These are phyloP conservation scores for Alitta virens DNA, from an alignment of 2,888 invertebrate genomes.

Conservation along the genomic window DNA sequence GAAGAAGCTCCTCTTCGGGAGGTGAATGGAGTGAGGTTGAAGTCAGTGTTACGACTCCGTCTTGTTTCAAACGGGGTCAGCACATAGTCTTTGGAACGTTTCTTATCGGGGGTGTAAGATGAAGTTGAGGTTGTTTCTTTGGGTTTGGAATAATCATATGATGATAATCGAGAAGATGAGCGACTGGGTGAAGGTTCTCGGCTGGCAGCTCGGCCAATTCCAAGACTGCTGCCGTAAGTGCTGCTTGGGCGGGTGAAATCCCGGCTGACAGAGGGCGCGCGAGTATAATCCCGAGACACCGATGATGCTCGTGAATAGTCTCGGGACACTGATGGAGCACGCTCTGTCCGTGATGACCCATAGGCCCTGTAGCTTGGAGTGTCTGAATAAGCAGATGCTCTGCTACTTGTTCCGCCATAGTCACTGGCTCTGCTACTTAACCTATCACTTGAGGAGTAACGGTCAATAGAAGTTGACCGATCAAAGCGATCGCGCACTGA, in stretches of 20 bases:
- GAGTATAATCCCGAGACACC: background rate
- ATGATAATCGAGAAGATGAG: constrained; percentile 6
- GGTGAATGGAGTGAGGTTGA: constrained; percentile 27
- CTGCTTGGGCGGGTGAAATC: background rate
- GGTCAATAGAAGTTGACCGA: constrained; percentile 2
- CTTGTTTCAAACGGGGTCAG: background rate
- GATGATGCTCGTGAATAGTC: background rate
- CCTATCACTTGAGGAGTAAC: constrained; percentile 8
- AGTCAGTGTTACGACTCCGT: constrained; percentile 10
- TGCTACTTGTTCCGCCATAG: constrained; percentile 2
- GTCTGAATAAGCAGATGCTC: background rate
- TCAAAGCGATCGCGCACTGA: constrained; percentile 8
- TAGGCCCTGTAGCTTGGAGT: background rate
- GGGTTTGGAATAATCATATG: background rate
- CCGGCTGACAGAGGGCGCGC: constrained; percentile 10
- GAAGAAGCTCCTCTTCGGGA: constrained; percentile 12
- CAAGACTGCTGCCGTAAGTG: background rate
- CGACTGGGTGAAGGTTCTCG: constrained; percentile 10
- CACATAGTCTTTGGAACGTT: background rate
- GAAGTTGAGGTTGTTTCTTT: background rate
- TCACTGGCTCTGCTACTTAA: constrained; percentile 11
- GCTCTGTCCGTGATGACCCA: no score
- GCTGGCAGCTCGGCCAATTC: background rate
- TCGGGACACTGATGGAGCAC: background rate
- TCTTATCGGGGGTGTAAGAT: background rate